Evolutionary conservation across 2,113 vertebrate species (phyloP).

Genomic region (Bufo bufo): DNA sequence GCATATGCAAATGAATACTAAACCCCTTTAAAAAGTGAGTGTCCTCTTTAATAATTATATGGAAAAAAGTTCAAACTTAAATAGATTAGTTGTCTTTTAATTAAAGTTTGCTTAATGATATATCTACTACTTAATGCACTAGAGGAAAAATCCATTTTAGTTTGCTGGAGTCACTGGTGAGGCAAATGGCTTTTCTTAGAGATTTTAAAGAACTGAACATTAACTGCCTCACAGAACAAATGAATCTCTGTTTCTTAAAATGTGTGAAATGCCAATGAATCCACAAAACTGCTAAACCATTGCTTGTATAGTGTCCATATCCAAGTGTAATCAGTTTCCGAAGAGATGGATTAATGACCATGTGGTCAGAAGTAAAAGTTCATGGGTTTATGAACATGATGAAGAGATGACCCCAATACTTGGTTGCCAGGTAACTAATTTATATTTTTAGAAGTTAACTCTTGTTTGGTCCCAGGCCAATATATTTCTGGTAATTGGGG

Average conservation of each 20-base stretch:
- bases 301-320: not conserved
- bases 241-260: conserved; percentile 20
- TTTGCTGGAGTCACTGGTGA: conserved; percentile 42
- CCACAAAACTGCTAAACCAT: not conserved
- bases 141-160: conserved; percentile 45
- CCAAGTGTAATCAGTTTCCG: not conserved
- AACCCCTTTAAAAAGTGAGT: not conserved
- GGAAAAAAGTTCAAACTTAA: conserved; percentile 5
- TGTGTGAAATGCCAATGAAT: conserved; percentile 15
- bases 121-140: conserved; percentile 43
- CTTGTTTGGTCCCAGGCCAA: not conserved
- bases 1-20: not conserved
- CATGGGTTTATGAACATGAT: not conserved
- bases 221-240: conserved; percentile 21
- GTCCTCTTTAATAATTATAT: not conserved
- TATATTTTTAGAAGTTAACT: not conserved
- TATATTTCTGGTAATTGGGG: not conserved
- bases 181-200: conserved; percentile 44
- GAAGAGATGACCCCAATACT: not conserved
- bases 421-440: not conserved
- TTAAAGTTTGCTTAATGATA: conserved; percentile 40
- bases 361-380: not conserved
- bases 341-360: not conserved
- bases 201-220: conserved; percentile 19
- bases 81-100: conserved; percentile 32